These are phyloP conservation scores for Andrena marginata DNA, from an alignment of 2,888 invertebrate genomes.

Conservation along the genomic window DNA sequence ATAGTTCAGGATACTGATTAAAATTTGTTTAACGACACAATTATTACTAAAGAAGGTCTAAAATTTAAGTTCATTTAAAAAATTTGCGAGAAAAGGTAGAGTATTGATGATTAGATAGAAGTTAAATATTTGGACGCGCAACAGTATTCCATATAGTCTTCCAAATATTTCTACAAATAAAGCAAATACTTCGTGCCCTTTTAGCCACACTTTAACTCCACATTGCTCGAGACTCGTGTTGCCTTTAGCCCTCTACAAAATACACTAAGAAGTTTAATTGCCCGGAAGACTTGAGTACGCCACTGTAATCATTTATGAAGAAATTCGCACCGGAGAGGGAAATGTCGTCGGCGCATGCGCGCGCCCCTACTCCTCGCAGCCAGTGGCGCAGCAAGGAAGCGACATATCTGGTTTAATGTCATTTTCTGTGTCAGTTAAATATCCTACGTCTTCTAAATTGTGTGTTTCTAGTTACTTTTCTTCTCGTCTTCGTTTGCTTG, in stretches of 20 bases:
- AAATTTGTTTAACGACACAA: not conserved
- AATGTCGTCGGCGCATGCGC: not conserved
- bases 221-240: not conserved
- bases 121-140: too few relatives aligned
- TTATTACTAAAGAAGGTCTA: too few relatives aligned
- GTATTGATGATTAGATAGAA: too few relatives aligned
- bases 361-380: conserved; percentile 23
- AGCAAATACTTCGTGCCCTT: not conserved
- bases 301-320: conserved; percentile 13
- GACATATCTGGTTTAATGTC: conserved; percentile 16
- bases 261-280: not conserved
- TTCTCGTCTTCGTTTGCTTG: conserved; percentile 24
- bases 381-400: conserved; percentile 25
- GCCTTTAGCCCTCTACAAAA: not conserved
- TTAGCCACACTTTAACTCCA: not conserved
- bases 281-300: not conserved
- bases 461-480: conserved; percentile 21
- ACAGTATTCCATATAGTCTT: not conserved
- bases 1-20: too few relatives aligned
- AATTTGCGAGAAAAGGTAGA: too few relatives aligned
- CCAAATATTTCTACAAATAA: not conserved
- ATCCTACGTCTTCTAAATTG: conserved; percentile 63
- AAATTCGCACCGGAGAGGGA: conserved; percentile 23
- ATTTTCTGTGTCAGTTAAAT: conserved; percentile 43
- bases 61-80: too few relatives aligned